phyloP scores from a whole-genome alignment of 2,113 vertebrate genomes.

The Macquaria ambigua region DNA sequence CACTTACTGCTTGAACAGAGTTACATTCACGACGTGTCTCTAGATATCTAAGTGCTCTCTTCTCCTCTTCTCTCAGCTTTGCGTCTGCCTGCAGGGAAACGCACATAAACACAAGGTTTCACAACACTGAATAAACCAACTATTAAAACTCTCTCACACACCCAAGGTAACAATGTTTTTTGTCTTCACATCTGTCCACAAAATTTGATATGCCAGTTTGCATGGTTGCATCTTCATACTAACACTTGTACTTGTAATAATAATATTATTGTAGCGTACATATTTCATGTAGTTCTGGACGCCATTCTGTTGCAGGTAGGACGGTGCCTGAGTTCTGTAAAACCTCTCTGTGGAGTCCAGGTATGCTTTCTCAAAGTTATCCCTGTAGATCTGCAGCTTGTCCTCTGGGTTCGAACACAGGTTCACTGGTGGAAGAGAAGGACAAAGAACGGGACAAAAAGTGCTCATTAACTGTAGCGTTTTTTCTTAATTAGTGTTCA shows the following conservation, averaged over 20 bases:
- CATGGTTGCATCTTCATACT: not conserved
- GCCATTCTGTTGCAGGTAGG: slow-evolving; percentile 97
- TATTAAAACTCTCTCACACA: not conserved
- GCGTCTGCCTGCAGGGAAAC: slow-evolving; percentile 89
- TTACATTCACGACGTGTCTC: slow-evolving; percentile 98
- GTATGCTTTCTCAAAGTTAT: slow-evolving; percentile 99
- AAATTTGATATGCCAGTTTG: not conserved
- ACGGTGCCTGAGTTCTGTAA: slow-evolving; percentile 97
- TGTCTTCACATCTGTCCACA: not conserved
- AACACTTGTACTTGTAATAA: not conserved
- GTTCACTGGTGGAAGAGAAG: slow-evolving; percentile 86
- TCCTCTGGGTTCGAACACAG: slow-evolving; percentile 98
- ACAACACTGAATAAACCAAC: not conserved
- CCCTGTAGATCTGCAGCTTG: slow-evolving; percentile 98
- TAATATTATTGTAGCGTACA: slow-evolving; percentile 73
- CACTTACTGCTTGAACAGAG: slow-evolving; percentile 97
- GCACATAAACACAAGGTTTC: not conserved
- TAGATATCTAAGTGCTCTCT: slow-evolving; percentile 95
- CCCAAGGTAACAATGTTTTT: not conserved
- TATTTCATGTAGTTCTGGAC: slow-evolving; percentile 99
- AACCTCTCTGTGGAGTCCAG: slow-evolving; percentile 98
- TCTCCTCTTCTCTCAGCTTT: slow-evolving; percentile 98
- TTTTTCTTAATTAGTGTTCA: not conserved
- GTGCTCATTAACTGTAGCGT: not conserved
- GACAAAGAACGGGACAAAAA: not conserved